A percentile compares a stretch with the other conserved stretches of the same genome.
Evolutionary conservation across 2,113 vertebrate species (phyloP).

Genomic region (Hylia prasina): DNA sequence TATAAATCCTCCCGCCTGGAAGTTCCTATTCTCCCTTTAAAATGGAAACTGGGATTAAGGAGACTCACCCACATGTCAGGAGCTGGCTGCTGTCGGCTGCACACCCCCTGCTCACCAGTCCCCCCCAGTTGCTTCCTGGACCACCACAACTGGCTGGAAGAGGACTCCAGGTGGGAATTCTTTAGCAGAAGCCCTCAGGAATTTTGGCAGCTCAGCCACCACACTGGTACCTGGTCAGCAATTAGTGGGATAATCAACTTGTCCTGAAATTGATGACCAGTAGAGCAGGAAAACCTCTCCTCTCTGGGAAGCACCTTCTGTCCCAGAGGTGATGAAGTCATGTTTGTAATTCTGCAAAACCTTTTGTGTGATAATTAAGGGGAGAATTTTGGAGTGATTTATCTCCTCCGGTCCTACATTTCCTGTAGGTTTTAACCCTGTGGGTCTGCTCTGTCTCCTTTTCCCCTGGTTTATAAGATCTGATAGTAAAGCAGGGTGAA

Average conservation of each 20-base stretch:
- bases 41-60: background rate
- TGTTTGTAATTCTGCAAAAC: background rate
- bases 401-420: background rate
- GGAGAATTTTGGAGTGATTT: background rate
- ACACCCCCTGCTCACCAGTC: background rate
- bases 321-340: background rate
- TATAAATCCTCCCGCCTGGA: slow-evolving; percentile 18
- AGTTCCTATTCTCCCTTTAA: background rate
- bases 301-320: background rate
- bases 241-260: background rate
- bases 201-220: background rate
- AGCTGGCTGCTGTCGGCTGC: background rate
- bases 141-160: background rate
- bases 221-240: background rate
- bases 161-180: background rate
- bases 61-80: rapidly evolving
- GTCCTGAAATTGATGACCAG: background rate
- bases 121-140: background rate
- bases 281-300: background rate
- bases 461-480: background rate
- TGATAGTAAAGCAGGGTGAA: background rate
- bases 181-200: background rate
- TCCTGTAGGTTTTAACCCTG: background rate
- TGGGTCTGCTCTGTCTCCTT: too few relatives aligned
- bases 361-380: background rate